Conservation (phyloP, 2,797 vertebrate genomes). For the Phataginus tetradactyla region DNA sequence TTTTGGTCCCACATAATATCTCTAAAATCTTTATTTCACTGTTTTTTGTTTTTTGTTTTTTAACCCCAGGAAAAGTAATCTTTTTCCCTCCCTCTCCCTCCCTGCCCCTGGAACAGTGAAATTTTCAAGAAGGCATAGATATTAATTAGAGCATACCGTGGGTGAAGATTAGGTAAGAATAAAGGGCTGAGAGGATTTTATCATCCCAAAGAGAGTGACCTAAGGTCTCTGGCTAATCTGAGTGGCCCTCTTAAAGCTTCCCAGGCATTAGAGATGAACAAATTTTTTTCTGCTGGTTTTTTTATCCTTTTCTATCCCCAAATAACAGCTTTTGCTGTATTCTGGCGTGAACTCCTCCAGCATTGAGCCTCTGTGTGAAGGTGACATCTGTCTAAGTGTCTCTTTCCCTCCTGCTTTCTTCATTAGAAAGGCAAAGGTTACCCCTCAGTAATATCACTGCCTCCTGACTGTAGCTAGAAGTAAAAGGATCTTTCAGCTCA, state of each 20-base stretch:
- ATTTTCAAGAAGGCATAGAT: conserved; percentile 24
- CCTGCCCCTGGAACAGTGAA: background rate
- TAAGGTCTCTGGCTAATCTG: background rate
- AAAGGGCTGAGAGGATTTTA: background rate
- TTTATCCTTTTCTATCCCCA: background rate
- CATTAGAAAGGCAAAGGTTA: background rate
- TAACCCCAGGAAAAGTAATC: background rate
- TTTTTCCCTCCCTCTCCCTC: background rate
- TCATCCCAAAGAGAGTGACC: background rate
- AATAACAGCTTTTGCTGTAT: conserved; percentile 12
- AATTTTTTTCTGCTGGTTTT: background rate
- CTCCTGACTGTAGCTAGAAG: background rate
- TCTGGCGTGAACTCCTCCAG: background rate
- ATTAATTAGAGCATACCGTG: background rate
- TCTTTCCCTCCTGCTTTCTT: background rate
- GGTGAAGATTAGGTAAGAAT: background rate
- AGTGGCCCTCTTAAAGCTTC: background rate
- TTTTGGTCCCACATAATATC: background rate
- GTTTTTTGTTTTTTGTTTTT: background rate
- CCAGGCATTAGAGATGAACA: background rate
- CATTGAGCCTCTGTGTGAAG: background rate
- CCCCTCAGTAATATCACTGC: background rate
- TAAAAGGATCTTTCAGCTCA: background rate
- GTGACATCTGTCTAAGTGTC: conserved; percentile 19
- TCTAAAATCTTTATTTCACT: conserved; percentile 29